Conservation (phyloP, 2,113 vertebrate species). For the Corydoras sp. region DNA sequence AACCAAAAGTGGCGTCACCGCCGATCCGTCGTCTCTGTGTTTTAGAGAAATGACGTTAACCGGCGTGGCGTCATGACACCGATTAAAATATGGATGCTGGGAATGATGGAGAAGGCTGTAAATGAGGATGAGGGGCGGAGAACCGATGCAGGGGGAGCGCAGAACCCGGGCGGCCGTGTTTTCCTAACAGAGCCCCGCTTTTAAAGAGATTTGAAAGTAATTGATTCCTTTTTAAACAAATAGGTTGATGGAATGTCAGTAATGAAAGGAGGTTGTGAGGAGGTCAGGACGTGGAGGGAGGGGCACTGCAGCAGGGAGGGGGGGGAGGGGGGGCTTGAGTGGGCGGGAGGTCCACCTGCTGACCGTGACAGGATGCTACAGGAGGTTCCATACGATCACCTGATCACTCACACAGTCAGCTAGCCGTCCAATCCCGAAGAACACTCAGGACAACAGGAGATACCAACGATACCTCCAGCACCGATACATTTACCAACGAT, state of each 20-base stretch:
- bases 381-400: background rate
- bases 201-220: constrained; percentile 67
- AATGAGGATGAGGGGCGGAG: background rate
- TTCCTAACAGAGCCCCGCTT: constrained; percentile 62
- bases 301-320: constrained; percentile 51
- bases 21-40: too few species aligned
- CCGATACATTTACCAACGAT: too few species aligned
- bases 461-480: too few species aligned
- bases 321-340: constrained; percentile 16
- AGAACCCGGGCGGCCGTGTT: constrained; percentile 49
- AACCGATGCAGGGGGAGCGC: constrained; percentile 38
- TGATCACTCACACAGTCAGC: background rate
- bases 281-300: constrained; percentile 51
- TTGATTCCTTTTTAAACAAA: constrained; percentile 78
- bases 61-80: too few species aligned
- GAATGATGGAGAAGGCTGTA: background rate
- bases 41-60: too few species aligned
- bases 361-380: background rate
- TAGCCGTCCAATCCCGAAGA: too few species aligned
- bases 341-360: constrained; percentile 29
- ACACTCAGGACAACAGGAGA: too few species aligned
- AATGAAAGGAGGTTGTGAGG: constrained; percentile 62
- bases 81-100: constrained; percentile 1
- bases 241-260: constrained; percentile 64
- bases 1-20: constrained; percentile 11